Evolutionary conservation across 2,888 invertebrate genomes (phyloP), one percentile per base, ranked within the genome.

Genomic region (Eupsilia transversa): DNA sequence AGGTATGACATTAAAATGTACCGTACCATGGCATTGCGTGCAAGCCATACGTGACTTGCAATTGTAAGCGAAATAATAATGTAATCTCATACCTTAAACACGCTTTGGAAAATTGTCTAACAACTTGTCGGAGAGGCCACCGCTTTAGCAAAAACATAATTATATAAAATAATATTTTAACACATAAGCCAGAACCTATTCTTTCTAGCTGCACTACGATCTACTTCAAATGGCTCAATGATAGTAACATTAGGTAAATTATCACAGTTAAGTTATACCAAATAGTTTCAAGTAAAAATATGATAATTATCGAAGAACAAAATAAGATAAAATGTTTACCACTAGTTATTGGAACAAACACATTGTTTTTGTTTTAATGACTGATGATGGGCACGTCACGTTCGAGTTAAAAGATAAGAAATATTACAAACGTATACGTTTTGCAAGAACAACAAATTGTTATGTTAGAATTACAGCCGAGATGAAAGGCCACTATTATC

Each of bases 31-130:
- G 30, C 14, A 27, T 20, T 10, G 35, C 38, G 5, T 43, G 1
- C 43, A 60, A 38, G 38, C 5, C 14, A 20, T 43, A 52, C 56
- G 63, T 61, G 65, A 68, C 68, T 65, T 54, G 83, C 61, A 59
- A 63, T 68, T 63, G 7, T 66, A 74, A 79, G 30, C 68, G 23
- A 54, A 73, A 49, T 68, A n/a, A 46, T 41, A 35, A 23, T 56
- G 3, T 46, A 41, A 57, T 71, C 33, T 74, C 89, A 79, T 91
- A 94, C 94, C 94, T 90, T 72, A 90, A 72, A 85, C 89, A 90
- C 49, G 89, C 81, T 23, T 87, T 82, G 69, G 86, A 89, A 87
- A 92, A 91, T 57, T 83, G 75, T 59, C 84, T 89, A 68, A 75
- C 69, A 27, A 73, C 41, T 73, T 38, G 56, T 66, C 20, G 64